Evolutionary conservation across 2,888 invertebrate genomes (phyloP).

Genomic region (Caenorhabditis sp.): DNA sequence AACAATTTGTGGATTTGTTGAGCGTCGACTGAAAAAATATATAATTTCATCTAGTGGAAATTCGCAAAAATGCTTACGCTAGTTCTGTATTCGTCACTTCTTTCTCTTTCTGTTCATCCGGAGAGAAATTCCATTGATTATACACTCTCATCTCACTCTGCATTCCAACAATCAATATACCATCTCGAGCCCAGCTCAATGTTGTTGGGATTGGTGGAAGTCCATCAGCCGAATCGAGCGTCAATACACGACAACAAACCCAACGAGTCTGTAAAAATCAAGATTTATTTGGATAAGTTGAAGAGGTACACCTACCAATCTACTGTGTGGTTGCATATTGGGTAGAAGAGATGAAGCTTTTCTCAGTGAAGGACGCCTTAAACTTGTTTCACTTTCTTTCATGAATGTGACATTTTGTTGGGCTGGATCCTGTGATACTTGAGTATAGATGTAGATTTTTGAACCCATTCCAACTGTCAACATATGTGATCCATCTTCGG

Average conservation of each 20-base stretch:
- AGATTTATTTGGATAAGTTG: neutral
- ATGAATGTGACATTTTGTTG: conserved; percentile 91
- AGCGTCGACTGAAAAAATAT: conserved; percentile 14
- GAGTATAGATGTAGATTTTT: conserved; percentile 85
- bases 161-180: conserved; percentile 97
- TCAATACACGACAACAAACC: conserved; percentile 64
- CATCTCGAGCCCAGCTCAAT: conserved; percentile 97
- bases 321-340: conserved; percentile 39
- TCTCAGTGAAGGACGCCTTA: conserved; percentile 58
- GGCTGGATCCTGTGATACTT: conserved; percentile 88
- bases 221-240: conserved; percentile 80
- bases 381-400: conserved; percentile 73
- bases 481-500: conserved; percentile 97
- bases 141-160: conserved; percentile 99
- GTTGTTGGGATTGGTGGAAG: conserved; percentile 96
- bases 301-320: conserved; percentile 30
- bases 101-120: conserved; percentile 2
- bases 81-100: conserved; percentile 1
- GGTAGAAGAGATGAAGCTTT: conserved; percentile 59
- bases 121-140: conserved; percentile 78
- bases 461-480: conserved; percentile 80
- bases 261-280: conserved; percentile 53
- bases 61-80: neutral
- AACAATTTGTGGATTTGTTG: conserved; percentile 19
- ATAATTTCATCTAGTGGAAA: too few relatives aligned